Conservation (phyloP, 1,140 invertebrate species). For the Magallana ariakensis region DNA sequence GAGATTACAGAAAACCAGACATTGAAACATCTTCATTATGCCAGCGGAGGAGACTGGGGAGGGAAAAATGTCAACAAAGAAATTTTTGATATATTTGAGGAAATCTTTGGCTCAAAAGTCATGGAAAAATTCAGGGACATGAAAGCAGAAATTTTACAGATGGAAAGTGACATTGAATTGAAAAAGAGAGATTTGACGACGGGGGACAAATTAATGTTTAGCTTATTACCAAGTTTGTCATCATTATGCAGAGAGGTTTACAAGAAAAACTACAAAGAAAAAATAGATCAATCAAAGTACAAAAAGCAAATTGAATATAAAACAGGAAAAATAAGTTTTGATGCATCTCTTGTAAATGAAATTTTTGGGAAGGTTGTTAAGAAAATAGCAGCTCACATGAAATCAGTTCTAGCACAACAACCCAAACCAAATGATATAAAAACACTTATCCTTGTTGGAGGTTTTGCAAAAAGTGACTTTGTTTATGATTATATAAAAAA, state of each 20-base stretch:
- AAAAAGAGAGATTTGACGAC: background rate
- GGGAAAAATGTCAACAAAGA: constrained; percentile 17
- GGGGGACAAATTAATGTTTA: background rate
- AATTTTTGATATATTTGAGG: constrained; percentile 11
- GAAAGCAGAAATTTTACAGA: constrained; percentile 27
- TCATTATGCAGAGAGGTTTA: background rate
- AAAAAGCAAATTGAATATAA: background rate
- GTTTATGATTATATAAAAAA: constrained; percentile 11
- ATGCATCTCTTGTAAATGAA: background rate
- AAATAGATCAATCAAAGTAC: background rate
- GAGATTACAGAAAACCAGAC: background rate
- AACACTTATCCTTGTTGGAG: constrained; percentile 43
- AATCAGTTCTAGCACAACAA: background rate
- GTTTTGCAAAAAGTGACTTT: constrained; percentile 43
- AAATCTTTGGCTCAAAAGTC: background rate
- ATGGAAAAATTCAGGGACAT: constrained; percentile 17
- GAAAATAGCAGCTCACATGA: background rate
- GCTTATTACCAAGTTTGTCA: background rate
- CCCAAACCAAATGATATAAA: background rate
- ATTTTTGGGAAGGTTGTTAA: background rate
- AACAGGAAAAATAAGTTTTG: background rate
- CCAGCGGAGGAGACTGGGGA: constrained; percentile 34
- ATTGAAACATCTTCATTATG: constrained; percentile 29
- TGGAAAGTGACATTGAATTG: constrained; percentile 10
- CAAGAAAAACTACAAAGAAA: background rate